phyloP scores from a whole-genome alignment of 2,113 vertebrate species.

The Megaceryle maxima region DNA sequence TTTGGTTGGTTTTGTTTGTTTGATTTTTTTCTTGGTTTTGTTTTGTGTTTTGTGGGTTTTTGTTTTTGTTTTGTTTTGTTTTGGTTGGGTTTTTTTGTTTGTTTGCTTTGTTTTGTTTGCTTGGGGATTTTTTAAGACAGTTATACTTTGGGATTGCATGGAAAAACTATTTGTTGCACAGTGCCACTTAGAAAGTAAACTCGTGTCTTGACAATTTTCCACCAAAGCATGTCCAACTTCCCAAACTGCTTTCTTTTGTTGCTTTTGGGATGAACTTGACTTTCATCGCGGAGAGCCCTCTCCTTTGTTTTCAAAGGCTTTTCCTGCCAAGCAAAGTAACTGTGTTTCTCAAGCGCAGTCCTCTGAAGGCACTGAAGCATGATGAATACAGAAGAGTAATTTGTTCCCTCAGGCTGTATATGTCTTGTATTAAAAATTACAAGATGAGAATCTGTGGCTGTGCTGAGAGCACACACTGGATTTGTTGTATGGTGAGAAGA shows the following conservation, averaged over 20 bases:
- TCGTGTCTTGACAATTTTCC: constrained; percentile 29
- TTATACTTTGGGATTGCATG: background rate
- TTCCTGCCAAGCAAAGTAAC: constrained; percentile 54
- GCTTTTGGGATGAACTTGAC: constrained; percentile 62
- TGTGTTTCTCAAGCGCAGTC: constrained; percentile 51
- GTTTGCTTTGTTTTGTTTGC: too few species aligned
- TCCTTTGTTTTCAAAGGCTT: constrained; percentile 59
- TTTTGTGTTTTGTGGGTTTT: background rate
- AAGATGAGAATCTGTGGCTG: constrained; percentile 59
- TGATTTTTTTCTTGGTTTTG: too few species aligned
- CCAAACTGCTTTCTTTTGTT: constrained; percentile 36
- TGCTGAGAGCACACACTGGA: constrained; percentile 48
- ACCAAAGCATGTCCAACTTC: constrained; percentile 23
- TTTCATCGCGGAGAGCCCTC: constrained; percentile 24
- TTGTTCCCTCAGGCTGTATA: constrained; percentile 68
- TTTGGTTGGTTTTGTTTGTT: too few species aligned
- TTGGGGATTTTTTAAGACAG: background rate
- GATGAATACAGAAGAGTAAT: constrained; percentile 65
- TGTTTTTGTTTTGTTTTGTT: background rate
- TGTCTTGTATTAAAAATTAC: constrained; percentile 70
- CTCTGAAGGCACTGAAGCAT: constrained; percentile 67
- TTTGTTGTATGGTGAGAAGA: constrained; percentile 59
- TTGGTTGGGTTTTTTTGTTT: background rate
- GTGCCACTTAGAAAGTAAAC: constrained; percentile 35
- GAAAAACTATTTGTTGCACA: background rate